These are phyloP conservation scores for Pentamera pediparva DNA, from an alignment of 53 echinoderm and acorn worm species.

Conservation along the genomic window DNA sequence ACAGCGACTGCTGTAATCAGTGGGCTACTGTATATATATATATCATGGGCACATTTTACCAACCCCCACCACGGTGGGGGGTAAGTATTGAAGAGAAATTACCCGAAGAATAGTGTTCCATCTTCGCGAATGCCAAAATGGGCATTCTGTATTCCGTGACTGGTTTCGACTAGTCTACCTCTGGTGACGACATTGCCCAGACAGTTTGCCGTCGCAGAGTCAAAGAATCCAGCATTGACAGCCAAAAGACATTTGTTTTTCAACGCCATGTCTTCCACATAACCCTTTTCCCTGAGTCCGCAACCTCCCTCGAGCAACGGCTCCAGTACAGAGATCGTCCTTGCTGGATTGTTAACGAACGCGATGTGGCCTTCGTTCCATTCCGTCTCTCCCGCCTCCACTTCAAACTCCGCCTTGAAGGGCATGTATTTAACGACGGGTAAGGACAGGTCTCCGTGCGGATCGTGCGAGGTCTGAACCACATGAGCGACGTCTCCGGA, in stretches of 20 bases:
- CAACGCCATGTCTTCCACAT: slow-evolving; percentile 45
- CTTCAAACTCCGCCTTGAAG: slow-evolving; percentile 45
- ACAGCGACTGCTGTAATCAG: too few species aligned
- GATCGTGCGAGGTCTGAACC: too few species aligned
- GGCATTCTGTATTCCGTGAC: slow-evolving; percentile 87
- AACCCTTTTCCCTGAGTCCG: slow-evolving; percentile 37
- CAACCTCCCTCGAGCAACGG: slow-evolving; percentile 68
- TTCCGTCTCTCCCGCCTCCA: background rate
- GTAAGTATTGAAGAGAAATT: background rate
- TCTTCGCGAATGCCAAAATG: slow-evolving; percentile 89
- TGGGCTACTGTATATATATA: too few species aligned
- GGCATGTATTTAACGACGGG: slow-evolving; percentile 53
- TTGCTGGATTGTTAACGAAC: slow-evolving; percentile 53
- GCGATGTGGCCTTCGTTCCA: slow-evolving; percentile 67
- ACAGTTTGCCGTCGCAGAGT: slow-evolving; percentile 77
- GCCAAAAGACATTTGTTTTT: slow-evolving; percentile 81
- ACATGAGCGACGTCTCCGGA: too few species aligned
- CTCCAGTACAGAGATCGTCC: slow-evolving; percentile 81
- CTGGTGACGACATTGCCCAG: slow-evolving; percentile 79
- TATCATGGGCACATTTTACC: too few species aligned
- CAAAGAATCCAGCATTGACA: slow-evolving; percentile 86
- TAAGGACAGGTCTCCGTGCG: slow-evolving; percentile 40
- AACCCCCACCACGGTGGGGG: too few species aligned
- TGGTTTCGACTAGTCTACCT: slow-evolving; percentile 59
- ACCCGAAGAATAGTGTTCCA: slow-evolving; percentile 91